Base-by-base conservation (phyloP, 2,888 invertebrate genomes). In the Xanthorhoe designata region DNA sequence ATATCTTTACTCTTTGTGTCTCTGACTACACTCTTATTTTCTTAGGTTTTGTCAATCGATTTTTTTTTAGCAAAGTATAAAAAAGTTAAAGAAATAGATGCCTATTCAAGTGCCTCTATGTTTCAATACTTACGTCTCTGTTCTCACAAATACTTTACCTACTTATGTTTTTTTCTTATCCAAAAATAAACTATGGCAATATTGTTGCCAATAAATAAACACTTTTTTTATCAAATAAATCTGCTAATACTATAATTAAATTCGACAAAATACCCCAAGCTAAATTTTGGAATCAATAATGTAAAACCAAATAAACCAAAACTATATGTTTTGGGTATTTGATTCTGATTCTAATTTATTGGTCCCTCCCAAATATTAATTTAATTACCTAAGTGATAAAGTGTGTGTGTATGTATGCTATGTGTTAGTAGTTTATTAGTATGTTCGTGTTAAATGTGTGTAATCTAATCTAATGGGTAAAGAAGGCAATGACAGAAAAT, bases 401-500 rank as follows among this genome's bases (percentile, higher is more conserved):
- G 2, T 38, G 8, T 42, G 32, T 32, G 32, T 32, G 32, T 32
- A 1, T 32, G 38, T 42, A 13, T 42, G 13, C 2, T 42, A 42
- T 42, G 38, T 42, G 32, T 32, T 24, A 24, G 24, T 9, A 38
- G 35, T 38, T 10, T 38, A 45, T 15, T 45, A n/a, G 45, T 45
- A 13, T 52, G 8, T 69, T 56, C 7, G 10, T 24, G 15, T 19
- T n/a, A 29, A 15, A 42, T 17, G 18, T 58, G 18, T 50, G 47
- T 4, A 13, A 19, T 38, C 18, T 49, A 50, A 42, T 54, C 2
- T 50, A 64, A 49, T 38, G 29, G 49, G 29, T 35, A 64, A 50
- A 35, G 24, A 58, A 58, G 57, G 53, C 38, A 49, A 53, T 18
- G 2, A 71, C 69, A 70, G 72, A 71, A 80, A 83, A 76, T 76